Evolutionary conservation across 1,140 invertebrate species (phyloP).

Genomic region (Monochamus saltuarius): DNA sequence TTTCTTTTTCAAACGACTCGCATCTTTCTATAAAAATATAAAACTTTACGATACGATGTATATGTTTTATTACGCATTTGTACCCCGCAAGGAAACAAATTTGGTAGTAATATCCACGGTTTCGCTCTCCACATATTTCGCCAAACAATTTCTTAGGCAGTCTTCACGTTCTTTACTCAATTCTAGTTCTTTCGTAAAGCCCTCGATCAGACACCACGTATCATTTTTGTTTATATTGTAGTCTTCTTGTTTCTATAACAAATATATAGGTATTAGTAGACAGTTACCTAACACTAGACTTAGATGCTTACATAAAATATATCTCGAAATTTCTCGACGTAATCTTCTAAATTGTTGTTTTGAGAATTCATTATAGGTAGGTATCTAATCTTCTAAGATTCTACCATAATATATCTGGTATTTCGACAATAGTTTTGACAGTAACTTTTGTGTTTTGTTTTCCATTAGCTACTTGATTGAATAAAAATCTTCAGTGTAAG

Average conservation of each 20-base stretch:
- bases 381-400: too few species aligned
- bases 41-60: not conserved
- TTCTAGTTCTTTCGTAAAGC: not conserved
- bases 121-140: not conserved
- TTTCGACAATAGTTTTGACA: too few species aligned
- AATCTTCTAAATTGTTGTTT: slow-evolving; percentile 18
- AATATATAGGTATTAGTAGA: not conserved
- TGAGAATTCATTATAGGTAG: slow-evolving; percentile 10
- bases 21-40: slow-evolving; percentile 9
- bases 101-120: not conserved
- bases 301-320: slow-evolving; percentile 12
- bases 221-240: slow-evolving; percentile 7
- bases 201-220: not conserved
- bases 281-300: not conserved
- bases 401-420: too few species aligned
- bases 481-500: too few species aligned
- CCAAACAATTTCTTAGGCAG: not conserved
- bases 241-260: not conserved
- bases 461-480: too few species aligned
- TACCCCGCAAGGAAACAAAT: slow-evolving; percentile 6
- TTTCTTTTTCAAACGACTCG: slow-evolving; percentile 2
- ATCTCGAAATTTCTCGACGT: slow-evolving; percentile 14
- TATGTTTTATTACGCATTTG: not conserved
- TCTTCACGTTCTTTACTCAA: slow-evolving; percentile 3
- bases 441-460: too few species aligned